Conservation (phyloP, 2,888 invertebrate species). For the Metopia argyrocephala region DNA sequence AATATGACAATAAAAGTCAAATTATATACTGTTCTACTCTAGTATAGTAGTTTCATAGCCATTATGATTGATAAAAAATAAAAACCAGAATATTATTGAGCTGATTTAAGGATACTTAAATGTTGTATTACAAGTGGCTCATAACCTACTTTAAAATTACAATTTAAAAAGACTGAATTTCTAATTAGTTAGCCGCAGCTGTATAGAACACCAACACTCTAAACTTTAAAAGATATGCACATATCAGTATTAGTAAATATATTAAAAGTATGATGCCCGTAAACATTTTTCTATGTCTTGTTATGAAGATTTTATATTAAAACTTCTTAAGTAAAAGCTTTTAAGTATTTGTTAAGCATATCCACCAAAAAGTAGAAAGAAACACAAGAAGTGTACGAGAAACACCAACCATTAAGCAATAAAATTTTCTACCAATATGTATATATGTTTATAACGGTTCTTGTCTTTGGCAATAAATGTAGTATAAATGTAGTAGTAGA, state of each 20-base stretch:
- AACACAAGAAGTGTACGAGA: not conserved
- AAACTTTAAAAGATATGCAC: not conserved
- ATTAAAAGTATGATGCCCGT: not conserved
- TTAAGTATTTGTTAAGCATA: slow-evolving; percentile 41
- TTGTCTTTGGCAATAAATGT: slow-evolving; percentile 14
- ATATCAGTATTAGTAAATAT: not conserved
- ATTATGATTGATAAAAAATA: no score
- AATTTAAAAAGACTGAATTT: not conserved
- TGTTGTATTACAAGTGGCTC: no score
- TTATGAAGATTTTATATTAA: slow-evolving; percentile 40
- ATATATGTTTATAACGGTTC: not conserved
- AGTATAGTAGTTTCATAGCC: no score
- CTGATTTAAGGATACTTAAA: no score
- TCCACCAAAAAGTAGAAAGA: not conserved
- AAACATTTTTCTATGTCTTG: slow-evolving; percentile 12
- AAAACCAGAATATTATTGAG: no score
- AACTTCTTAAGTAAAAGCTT: slow-evolving; percentile 50
- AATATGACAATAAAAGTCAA: no score
- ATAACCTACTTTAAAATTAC: not conserved
- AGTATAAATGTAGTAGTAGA: no score
- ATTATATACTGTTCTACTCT: no score
- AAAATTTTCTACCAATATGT: not conserved
- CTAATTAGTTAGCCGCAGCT: not conserved
- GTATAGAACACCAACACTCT: not conserved
- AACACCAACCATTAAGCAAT: not conserved